Evolutionary conservation across 2,797 vertebrate species (phyloP).

Genomic region (Octomys mimax): DNA sequence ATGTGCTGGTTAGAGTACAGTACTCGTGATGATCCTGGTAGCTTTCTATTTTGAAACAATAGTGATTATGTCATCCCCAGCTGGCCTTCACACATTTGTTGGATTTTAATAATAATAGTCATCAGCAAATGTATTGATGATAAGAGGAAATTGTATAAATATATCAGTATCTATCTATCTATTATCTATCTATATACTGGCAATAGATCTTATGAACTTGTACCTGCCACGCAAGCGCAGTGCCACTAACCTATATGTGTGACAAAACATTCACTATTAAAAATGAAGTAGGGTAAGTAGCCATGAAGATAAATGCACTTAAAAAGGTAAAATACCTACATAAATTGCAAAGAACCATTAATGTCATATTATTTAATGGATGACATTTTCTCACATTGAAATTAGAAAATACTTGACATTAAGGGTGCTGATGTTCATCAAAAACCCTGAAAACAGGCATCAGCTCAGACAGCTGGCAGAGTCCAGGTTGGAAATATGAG

Average conservation of each 20-base stretch:
- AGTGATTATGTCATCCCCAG: background rate
- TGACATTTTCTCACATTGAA: conserved; percentile 47
- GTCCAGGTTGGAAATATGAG: background rate
- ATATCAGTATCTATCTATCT: background rate
- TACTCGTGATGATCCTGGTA: background rate
- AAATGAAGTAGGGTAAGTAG: background rate
- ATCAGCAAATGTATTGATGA: background rate
- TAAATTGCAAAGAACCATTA: conserved; percentile 4
- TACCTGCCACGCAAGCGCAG: too few species aligned
- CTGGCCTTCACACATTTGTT: background rate
- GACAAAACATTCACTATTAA: conserved; percentile 29
- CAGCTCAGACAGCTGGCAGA: background rate
- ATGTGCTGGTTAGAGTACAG: background rate
- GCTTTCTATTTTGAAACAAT: background rate
- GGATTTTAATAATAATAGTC: background rate
- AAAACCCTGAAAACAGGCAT: conserved; percentile 21
- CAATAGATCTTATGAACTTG: too few species aligned
- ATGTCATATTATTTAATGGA: conserved; percentile 38
- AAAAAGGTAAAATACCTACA: background rate
- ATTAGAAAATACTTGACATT: conserved; percentile 31
- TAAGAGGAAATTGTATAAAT: background rate
- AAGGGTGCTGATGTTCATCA: background rate
- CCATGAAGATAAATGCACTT: conserved; percentile 19
- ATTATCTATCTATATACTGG: too few species aligned
- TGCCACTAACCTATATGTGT: too few species aligned